Evolutionary conservation across 2,113 vertebrate species (phyloP), one percentile per base, ranked within the genome.

Genomic region (Rhea americana): DNA sequence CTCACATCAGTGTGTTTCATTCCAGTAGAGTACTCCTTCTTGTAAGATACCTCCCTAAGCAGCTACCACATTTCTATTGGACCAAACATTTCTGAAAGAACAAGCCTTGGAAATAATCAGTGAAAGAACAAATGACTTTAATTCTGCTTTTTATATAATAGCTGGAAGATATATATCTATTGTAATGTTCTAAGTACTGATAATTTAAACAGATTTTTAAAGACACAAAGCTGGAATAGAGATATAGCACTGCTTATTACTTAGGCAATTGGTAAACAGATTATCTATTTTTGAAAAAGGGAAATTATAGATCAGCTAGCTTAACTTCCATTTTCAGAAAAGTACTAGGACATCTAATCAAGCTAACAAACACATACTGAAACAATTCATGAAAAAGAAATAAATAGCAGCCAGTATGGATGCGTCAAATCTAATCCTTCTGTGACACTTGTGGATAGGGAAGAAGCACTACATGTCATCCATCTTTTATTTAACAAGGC

Each of bases 361-460:
- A 88, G 90, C 79, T 90, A 93, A 70, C 22, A 89, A 93, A 67
- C 65, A 66, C 89, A 89, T 18, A 77, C 22, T 91, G 87, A 90
- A 83, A 65, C 58, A 91, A 85, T 93, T 81, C 63, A 80, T 55
- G 32, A 90, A 41, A 65, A 94, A 93, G 48, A 85, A 93, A 95
- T 87, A 85, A 73, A 91, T 1, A 67, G 2, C 55, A 90, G 50
- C 37, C 79, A 90, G 61, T 86, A 67, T 71, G 73, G 81, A 78
- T 81, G 59, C 74, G 85, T 85, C 85, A 93, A 74, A 95, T 88
- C n/a, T 25, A 96, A 94, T 88, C 88, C 85, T 94, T 95, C 82
- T 91, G 94, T 78, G 80, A 39, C 73, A 86, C 76, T 90, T 85
- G 72, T 71, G 88, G 90, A 14, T 80, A 53, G 85, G 82, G 51